Conservation (phyloP, 2,797 vertebrate genomes). For the Syncerus caffer region DNA sequence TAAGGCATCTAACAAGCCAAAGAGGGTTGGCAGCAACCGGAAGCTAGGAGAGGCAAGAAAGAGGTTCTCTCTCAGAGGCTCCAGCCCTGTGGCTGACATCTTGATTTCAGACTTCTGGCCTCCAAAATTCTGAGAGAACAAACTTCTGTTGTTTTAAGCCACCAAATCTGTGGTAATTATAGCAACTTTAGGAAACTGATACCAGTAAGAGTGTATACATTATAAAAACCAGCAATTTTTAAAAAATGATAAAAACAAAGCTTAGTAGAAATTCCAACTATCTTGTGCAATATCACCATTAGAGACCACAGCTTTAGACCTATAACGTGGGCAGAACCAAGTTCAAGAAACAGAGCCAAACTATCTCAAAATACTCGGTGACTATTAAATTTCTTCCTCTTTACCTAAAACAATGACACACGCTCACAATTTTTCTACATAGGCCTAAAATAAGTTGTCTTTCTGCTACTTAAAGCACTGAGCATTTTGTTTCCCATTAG, state of each 20-base stretch:
- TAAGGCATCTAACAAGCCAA: not conserved
- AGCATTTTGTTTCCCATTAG: constrained; percentile 1
- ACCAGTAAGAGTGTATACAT: not conserved
- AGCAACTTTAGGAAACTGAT: not conserved
- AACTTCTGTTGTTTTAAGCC: not conserved
- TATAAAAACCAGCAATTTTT: not conserved
- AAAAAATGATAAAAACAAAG: not conserved
- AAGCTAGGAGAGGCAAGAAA: not conserved
- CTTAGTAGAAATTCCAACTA: not conserved
- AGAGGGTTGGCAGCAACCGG: not conserved
- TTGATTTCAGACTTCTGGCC: not conserved
- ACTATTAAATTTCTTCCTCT: not conserved
- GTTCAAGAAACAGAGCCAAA: not conserved
- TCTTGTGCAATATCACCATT: not conserved
- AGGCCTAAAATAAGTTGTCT: not conserved
- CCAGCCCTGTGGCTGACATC: not conserved
- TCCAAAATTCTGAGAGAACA: not conserved
- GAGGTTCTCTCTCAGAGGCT: not conserved
- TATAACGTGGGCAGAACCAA: not conserved
- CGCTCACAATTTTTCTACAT: not conserved
- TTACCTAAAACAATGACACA: not conserved
- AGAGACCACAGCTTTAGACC: not conserved
- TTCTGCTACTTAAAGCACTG: not conserved
- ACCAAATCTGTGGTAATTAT: not conserved
- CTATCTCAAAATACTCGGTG: not conserved